phyloP scores from a whole-genome alignment of 2,888 invertebrate species.

The Cheilosia scutellata region DNA sequence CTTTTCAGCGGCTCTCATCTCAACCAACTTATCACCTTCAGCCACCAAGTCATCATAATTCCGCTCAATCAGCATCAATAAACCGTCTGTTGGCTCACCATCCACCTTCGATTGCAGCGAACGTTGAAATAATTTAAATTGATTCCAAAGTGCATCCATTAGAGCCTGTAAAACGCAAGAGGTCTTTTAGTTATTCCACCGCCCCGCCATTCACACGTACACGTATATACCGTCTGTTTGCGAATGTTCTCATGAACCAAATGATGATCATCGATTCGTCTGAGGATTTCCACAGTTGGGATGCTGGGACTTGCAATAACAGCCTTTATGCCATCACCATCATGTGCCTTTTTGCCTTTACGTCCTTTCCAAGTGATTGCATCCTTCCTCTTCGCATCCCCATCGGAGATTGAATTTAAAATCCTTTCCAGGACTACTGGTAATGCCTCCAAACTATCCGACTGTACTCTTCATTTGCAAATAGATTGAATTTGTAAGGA shows the following conservation, averaged over 20 bases:
- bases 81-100: constrained; percentile 81
- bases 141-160: constrained; percentile 83
- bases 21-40: constrained; percentile 82
- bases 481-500: constrained; percentile 34
- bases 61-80: constrained; percentile 83
- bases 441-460: constrained; percentile 82
- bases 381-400: constrained; percentile 77
- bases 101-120: constrained; percentile 82
- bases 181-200: background rate
- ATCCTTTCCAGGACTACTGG: constrained; percentile 82
- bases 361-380: constrained; percentile 73
- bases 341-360: constrained; percentile 51
- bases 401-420: constrained; percentile 77
- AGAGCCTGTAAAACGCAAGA: constrained; percentile 57
- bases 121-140: constrained; percentile 82
- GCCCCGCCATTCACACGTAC: background rate
- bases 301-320: constrained; percentile 79
- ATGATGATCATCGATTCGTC: constrained; percentile 81
- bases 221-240: constrained; percentile 80
- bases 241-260: constrained; percentile 82
- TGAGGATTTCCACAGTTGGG: constrained; percentile 81
- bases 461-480: constrained; percentile 81
- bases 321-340: constrained; percentile 77
- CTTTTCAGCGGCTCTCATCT: constrained; percentile 81
- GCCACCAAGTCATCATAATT: constrained; percentile 83